Conservation (phyloP, 2,113 vertebrate species). For the Peromyscus californicus region DNA sequence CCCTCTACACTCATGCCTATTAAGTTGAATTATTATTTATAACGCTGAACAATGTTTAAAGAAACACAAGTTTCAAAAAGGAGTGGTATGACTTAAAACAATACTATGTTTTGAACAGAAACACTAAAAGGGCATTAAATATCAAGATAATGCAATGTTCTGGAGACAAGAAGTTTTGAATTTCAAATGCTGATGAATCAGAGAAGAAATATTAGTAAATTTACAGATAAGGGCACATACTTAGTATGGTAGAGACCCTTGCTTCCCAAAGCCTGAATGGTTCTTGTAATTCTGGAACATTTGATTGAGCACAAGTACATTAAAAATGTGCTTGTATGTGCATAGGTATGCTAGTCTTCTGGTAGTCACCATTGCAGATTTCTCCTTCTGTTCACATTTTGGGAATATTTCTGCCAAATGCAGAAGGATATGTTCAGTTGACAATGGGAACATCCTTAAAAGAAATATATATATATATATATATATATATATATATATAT, state of each 20-base stretch:
- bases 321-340: neutral
- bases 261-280: neutral
- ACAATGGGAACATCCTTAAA: conserved; percentile 14
- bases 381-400: conserved; percentile 5
- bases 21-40: neutral
- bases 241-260: neutral
- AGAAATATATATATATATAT: neutral
- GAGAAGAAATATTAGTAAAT: neutral
- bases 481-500: too few species aligned
- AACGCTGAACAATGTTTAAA: neutral
- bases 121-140: neutral
- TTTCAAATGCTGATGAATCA: neutral
- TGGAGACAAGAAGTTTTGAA: neutral
- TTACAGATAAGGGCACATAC: neutral
- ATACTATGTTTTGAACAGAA: neutral
- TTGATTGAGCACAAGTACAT: neutral
- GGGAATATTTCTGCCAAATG: neutral
- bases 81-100: neutral
- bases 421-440: neutral
- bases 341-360: neutral
- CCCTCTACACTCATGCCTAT: neutral
- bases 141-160: neutral
- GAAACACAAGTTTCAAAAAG: neutral
- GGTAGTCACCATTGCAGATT: neutral
- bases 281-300: neutral